Conservation (phyloP, 2,888 invertebrate species). For the Stomorhina lunata region DNA sequence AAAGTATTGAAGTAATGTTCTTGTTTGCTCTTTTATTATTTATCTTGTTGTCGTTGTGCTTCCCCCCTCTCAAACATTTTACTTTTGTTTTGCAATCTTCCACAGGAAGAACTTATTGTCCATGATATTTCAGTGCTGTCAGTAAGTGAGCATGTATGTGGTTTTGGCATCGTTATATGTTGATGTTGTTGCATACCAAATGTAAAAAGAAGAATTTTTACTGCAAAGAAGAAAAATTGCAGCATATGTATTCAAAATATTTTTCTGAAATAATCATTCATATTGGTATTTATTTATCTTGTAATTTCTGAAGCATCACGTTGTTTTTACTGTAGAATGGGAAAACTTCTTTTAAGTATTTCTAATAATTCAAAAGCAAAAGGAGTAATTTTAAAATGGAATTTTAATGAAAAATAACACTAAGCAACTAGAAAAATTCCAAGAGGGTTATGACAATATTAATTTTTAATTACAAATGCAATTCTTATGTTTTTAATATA, state of each 20-base stretch:
- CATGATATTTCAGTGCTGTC: constrained; percentile 21
- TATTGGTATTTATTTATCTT: constrained; percentile 15
- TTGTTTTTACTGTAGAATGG: not conserved
- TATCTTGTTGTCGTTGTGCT: constrained; percentile 22
- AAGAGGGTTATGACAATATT: too few species aligned
- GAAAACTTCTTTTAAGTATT: too few species aligned
- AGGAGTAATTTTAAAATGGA: too few species aligned
- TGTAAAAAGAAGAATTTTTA: not conserved
- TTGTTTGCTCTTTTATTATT: constrained; percentile 9
- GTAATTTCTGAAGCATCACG: not conserved
- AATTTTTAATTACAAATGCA: too few species aligned
- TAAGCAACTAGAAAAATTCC: too few species aligned
- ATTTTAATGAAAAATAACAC: too few species aligned
- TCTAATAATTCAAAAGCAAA: too few species aligned
- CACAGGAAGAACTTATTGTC: constrained; percentile 5
- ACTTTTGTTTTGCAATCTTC: not conserved
- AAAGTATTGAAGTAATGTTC: constrained; percentile 22
- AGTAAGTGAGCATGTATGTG: constrained; percentile 33
- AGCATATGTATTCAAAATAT: constrained; percentile 1
- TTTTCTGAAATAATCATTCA: constrained; percentile 6
- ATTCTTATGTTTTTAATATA: too few species aligned
- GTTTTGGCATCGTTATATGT: constrained; percentile 6
- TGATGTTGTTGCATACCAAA: constrained; percentile 20
- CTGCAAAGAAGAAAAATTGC: not conserved
- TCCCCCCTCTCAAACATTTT: not conserved